Base-by-base conservation (phyloP, 2,888 invertebrate genomes). In the Tinea pellionella region DNA sequence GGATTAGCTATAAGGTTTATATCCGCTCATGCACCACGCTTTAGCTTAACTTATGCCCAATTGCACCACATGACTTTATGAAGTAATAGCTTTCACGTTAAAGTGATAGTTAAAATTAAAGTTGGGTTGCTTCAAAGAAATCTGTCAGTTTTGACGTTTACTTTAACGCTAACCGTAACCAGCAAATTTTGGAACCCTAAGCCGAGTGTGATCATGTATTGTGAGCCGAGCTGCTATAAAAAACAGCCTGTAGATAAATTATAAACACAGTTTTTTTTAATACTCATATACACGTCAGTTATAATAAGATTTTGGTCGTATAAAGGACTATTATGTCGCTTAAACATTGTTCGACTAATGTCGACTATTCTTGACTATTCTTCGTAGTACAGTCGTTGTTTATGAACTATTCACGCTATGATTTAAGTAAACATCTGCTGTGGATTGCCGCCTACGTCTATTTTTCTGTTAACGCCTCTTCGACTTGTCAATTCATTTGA, bases 371-470 rank as follows among this genome's bases (percentile, higher is more conserved):
- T 71, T n/a, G n/a, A n/a, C 71, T 71, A 75, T 75, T 77, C 72
- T 74, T 70, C 61, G 61, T 63, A 66, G 67, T 67, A 69, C 69
- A 64, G 64, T 66, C 65, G 43, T 63, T 61, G 62, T 63, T 63
- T 64, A 65, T 64, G 64, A 67, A 65, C 64, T 63, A 68, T 66
- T 64, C 63, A 61, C 63, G 63, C 32, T 57, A 32, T 32, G 32
- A 60, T 61, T 63, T 69, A 68, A 68, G 73, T 73, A 81, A 84
- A 83, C 83, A 84, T 80, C 84, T 83, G 84, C 77, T 68, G 64
- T 59, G 59, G 42, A 57, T 19, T 61, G 64, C 69, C 72, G 70
- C 70, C 73, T 66, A 70, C 71, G 63, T 64, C 67, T 70, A 68
- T 63, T 61, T 61, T 30, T 59, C 2, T 62, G 59, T 64, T 64